Evolutionary conservation across 2,113 vertebrate species (phyloP), one percentile per base, ranked within the genome.

Genomic region (Eubucco bourcierii): DNA sequence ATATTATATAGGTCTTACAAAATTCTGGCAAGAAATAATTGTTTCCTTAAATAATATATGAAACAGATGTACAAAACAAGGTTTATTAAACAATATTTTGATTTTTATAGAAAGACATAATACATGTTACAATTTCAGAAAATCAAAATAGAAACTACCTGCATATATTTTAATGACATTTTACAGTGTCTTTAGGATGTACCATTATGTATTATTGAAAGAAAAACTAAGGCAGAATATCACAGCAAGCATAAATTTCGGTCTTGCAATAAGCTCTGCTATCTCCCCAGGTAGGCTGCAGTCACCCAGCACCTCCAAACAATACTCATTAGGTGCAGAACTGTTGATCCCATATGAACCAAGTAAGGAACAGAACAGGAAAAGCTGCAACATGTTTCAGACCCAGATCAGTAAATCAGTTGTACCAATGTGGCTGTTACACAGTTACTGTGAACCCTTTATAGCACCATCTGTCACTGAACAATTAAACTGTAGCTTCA

Each of bases 271-370:
- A 46, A 88, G 34, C 7, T 82, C 77, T 64, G 50, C 4, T 2
- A 7, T 23, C 44, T 86, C 39, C 52, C 17, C 65, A 59, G 17
- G 29, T 14, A 53, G 14, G 7, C 25, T 75, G 21, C 23, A 39
- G 41, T n/a, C 0, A 0, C 20, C 58, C 12, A 2, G 60, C 11
- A 25, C 16, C 16, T 79, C 63, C 46, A 85, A 1, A 0, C 0
- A 2, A 33, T n/a, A n/a, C 34, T 41, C 55, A n/a, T 8, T 5
- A 65, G 50, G 34, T 68, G 63, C 50, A 65, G n/a, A 88, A 58
- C 2, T 16, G 64, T 25, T 41, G 19, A 66, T 58, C 21, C 67
- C 75, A 59, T 37, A 13, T 6, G 33, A 15, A 55, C 1, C 0
- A 0, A 41, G 46, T 63, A 74, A 66, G 46, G 21, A 84, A 78